Conservation (phyloP, 2,888 invertebrate species). For the Aleiodes testaceus region DNA sequence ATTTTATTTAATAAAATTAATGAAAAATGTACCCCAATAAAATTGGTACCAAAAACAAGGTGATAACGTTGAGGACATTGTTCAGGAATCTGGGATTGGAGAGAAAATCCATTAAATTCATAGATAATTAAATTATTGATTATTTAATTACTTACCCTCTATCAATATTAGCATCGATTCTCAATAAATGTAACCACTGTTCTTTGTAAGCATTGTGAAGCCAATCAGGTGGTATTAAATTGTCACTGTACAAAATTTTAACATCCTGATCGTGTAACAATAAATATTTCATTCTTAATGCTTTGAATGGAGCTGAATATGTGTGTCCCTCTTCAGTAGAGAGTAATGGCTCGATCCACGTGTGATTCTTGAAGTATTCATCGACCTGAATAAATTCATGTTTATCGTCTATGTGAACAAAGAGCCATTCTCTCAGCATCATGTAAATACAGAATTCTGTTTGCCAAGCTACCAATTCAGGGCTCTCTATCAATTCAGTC, state of each 20-base stretch:
- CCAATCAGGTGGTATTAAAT: conserved; percentile 82
- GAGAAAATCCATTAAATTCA: conserved; percentile 35
- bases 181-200: conserved; percentile 82
- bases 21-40: conserved; percentile 54
- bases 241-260: conserved; percentile 79
- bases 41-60: conserved; percentile 51
- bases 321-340: conserved; percentile 77
- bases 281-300: conserved; percentile 80
- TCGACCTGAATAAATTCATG: conserved; percentile 63
- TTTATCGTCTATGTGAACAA: conserved; percentile 60
- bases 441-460: conserved; percentile 86
- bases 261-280: conserved; percentile 82
- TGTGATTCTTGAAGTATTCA: conserved; percentile 66
- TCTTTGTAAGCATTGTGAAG: conserved; percentile 78
- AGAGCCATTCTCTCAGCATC: conserved; percentile 79
- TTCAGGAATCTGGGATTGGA: conserved; percentile 58
- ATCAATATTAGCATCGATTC: conserved; percentile 81
- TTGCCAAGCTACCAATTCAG: conserved; percentile 83
- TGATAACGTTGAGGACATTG: conserved; percentile 57
- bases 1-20: conserved; percentile 24
- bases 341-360: conserved; percentile 75
- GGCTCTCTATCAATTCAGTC: conserved; percentile 78
- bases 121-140: background rate
- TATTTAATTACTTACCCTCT: conserved; percentile 75
- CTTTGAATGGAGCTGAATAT: conserved; percentile 78